phyloP scores from a whole-genome alignment of 2,797 vertebrate species.

The Sparidentex hasta region DNA sequence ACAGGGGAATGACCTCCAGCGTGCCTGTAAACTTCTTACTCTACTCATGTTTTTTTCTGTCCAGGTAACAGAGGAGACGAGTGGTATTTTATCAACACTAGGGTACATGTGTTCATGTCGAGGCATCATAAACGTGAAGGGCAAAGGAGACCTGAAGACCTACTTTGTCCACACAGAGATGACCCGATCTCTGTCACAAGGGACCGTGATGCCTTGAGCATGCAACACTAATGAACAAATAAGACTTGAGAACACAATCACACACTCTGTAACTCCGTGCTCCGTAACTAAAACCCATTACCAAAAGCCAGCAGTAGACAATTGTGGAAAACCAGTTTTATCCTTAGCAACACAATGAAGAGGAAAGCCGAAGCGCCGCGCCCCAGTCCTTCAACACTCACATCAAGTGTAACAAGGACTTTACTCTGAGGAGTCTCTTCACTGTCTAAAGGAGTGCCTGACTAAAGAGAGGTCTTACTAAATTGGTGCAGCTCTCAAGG shows the following conservation, averaged over 20 bases:
- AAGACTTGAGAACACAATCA: constrained; percentile 41
- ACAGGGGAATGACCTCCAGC: not conserved
- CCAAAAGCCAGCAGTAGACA: constrained; percentile 54
- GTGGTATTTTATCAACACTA: constrained; percentile 87
- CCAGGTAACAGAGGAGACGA: constrained; percentile 97
- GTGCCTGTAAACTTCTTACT: not conserved
- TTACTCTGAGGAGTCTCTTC: constrained; percentile 59
- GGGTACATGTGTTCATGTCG: constrained; percentile 96
- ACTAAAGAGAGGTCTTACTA: constrained; percentile 57
- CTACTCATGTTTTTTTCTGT: constrained; percentile 11
- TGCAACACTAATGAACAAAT: constrained; percentile 10
- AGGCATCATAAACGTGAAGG: constrained; percentile 98
- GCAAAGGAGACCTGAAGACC: constrained; percentile 97
- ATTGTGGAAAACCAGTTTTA: constrained; percentile 48
- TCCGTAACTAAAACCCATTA: constrained; percentile 66
- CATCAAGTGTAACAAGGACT: constrained; percentile 57
- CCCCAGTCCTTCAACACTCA: constrained; percentile 46
- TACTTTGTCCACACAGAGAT: constrained; percentile 98
- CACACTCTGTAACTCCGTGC: constrained; percentile 52
- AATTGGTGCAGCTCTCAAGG: constrained; percentile 68
- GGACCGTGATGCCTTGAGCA: constrained; percentile 92
- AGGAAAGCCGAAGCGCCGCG: constrained; percentile 24
- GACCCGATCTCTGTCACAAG: constrained; percentile 95
- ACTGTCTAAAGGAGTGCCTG: constrained; percentile 62
- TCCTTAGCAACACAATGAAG: constrained; percentile 48